Evolutionary conservation across 1,140 invertebrate species (phyloP).

Genomic region (Episyrphus balteatus): DNA sequence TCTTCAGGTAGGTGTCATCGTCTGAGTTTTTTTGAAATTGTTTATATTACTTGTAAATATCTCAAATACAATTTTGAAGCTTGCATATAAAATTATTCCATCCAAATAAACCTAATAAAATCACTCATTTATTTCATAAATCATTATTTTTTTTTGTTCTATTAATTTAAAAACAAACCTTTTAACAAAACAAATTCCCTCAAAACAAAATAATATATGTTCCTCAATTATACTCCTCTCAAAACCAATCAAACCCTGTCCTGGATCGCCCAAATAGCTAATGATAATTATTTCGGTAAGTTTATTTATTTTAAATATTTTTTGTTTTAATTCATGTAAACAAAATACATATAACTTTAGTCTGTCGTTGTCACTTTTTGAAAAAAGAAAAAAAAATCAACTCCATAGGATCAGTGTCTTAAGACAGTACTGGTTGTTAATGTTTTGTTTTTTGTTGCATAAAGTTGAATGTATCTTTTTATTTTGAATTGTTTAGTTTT

Average conservation of each 20-base stretch:
- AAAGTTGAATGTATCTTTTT: not conserved
- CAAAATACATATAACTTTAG: not conserved
- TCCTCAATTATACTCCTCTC: not conserved
- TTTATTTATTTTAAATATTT: slow-evolving; percentile 8
- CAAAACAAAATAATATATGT: slow-evolving; percentile 1
- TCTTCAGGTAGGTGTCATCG: slow-evolving; percentile 76
- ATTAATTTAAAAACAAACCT: slow-evolving; percentile 8
- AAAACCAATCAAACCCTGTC: not conserved
- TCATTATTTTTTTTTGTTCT: slow-evolving; percentile 9
- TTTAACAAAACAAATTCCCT: not conserved
- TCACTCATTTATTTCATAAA: slow-evolving; percentile 6
- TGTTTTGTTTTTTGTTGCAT: not conserved
- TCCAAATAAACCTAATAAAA: too few relatives aligned
- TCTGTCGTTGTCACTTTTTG: slow-evolving; percentile 4
- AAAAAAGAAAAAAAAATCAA: not conserved
- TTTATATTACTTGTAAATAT: slow-evolving; percentile 37
- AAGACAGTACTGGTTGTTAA: not conserved
- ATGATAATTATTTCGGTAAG: slow-evolving; percentile 99
- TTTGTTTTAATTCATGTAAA: slow-evolving; percentile 1
- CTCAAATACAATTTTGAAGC: slow-evolving; percentile 25
- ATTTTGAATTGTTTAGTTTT: not conserved
- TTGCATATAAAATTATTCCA: too few relatives aligned
- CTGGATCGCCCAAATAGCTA: slow-evolving; percentile 51
- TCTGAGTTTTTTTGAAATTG: slow-evolving; percentile 27
- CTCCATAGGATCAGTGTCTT: slow-evolving; percentile 1